These are phyloP conservation scores for Saxicola maurus DNA, from an alignment of 2,797 vertebrate genomes.

Conservation along the genomic window DNA sequence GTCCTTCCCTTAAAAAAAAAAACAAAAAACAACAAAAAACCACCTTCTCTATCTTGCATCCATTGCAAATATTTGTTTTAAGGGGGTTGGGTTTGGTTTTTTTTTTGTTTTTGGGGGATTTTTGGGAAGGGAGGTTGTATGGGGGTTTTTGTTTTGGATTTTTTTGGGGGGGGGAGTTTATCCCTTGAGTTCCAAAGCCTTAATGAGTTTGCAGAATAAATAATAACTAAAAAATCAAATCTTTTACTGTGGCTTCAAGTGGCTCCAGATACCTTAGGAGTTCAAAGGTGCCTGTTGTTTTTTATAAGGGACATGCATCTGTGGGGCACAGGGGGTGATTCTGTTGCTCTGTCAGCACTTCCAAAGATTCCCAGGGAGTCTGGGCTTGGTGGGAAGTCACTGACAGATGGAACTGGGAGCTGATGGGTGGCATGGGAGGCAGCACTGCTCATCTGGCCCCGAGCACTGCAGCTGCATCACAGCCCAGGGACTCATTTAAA, in stretches of 20 bases:
- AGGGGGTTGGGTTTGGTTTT: neutral
- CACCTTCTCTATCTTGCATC: neutral
- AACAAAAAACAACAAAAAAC: too few relatives aligned
- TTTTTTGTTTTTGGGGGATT: too few relatives aligned
- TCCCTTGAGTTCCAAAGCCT: neutral
- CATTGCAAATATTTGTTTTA: neutral
- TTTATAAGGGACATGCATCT: accelerated
- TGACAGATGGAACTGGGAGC: neutral
- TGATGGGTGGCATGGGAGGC: accelerated
- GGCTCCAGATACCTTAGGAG: neutral
- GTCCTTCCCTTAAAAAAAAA: neutral
- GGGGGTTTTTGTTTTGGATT: accelerated
- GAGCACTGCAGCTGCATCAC: neutral
- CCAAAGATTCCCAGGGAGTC: neutral
- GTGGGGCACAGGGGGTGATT: neutral
- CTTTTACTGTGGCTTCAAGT: neutral
- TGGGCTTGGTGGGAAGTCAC: neutral
- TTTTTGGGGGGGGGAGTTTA: neutral
- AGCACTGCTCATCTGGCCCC: neutral
- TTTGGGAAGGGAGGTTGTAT: neutral
- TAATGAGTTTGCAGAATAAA: neutral
- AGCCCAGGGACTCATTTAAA: neutral
- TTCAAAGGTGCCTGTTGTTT: neutral
- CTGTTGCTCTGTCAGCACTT: neutral
- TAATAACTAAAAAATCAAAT: neutral